Evolutionary conservation across 2,113 vertebrate genomes (phyloP).

Genomic region (Australoheros scitulus): DNA sequence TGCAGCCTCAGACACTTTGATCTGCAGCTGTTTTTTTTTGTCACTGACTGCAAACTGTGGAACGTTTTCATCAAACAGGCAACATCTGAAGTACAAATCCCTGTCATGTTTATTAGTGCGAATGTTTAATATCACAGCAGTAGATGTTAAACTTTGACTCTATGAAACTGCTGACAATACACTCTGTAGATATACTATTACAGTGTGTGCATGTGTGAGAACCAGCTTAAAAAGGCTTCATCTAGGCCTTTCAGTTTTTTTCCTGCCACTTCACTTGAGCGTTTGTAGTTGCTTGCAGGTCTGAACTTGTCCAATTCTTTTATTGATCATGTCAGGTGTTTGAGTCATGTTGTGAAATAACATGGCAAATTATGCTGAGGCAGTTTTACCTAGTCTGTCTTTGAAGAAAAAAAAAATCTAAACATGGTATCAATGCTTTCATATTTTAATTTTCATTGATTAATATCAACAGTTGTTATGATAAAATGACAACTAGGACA

Average conservation of each 20-base stretch:
- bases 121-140: slow-evolving; percentile 11
- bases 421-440: neutral
- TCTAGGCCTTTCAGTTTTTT: neutral
- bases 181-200: neutral
- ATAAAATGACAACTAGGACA: neutral
- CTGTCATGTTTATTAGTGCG: neutral
- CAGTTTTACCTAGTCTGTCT: slow-evolving; percentile 15
- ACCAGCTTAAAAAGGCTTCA: neutral
- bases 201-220: neutral
- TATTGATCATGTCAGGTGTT: slow-evolving; percentile 7
- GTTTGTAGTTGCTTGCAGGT: neutral
- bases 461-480: neutral
- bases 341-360: slow-evolving; percentile 11
- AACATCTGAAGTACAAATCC: neutral
- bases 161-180: neutral
- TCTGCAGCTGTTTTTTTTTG: slow-evolving; percentile 14
- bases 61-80: slow-evolving; percentile 21
- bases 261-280: neutral
- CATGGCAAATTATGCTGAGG: neutral
- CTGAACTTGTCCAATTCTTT: slow-evolving; percentile 9
- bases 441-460: neutral
- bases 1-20: neutral
- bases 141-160: slow-evolving; percentile 5
- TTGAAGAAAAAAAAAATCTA: neutral
- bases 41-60: neutral